Evolutionary conservation across 2,888 invertebrate species (phyloP).

Genomic region (Cyaniris semiargus): DNA sequence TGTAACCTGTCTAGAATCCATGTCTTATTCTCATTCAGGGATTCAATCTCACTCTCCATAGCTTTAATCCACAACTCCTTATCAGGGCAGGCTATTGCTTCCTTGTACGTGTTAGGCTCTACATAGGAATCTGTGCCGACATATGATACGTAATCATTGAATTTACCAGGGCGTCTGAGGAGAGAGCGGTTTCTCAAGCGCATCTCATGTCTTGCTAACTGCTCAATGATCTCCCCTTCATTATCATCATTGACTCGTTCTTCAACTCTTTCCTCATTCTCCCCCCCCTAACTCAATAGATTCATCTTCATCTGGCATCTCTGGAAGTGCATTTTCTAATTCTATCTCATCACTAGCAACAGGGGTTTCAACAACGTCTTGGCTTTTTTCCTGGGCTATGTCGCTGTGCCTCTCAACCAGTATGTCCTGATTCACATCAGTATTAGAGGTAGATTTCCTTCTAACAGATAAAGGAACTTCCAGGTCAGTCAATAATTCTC

Average conservation of each 20-base stretch:
- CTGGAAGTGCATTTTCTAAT: neutral
- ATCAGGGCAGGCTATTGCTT: constrained; percentile 1
- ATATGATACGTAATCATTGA: constrained; percentile 19
- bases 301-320: neutral
- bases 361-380: neutral
- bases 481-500: neutral
- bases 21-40: neutral
- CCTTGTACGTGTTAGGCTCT: constrained; percentile 22
- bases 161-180: neutral
- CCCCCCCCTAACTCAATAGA: neutral
- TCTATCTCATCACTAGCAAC: neutral
- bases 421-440: neutral
- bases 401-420: neutral
- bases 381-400: neutral
- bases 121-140: neutral
- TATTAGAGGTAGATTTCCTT: neutral
- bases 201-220: neutral
- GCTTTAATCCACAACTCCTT: constrained; percentile 1
- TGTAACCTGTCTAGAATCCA: neutral
- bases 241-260: neutral
- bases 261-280: neutral
- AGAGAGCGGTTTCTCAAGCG: neutral
- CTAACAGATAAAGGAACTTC: neutral
- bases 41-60: neutral
- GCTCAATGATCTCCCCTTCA: neutral